phyloP scores from a whole-genome alignment of 2,888 invertebrate genomes.

The Junonia oenone region DNA sequence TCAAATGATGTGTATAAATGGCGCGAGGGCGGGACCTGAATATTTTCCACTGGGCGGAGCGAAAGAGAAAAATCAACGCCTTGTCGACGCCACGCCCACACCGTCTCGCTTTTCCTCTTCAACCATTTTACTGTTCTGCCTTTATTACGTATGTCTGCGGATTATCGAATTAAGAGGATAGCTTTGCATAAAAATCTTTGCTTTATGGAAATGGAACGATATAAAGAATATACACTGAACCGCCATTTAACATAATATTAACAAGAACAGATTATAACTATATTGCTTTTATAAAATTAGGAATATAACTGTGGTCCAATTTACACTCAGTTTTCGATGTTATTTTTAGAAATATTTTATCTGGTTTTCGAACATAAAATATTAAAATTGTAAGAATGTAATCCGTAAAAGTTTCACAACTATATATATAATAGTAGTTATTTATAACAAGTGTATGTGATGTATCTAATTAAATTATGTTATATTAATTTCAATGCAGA shows the following conservation, averaged over 20 bases:
- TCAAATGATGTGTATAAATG: conserved; percentile 42
- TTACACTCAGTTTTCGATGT: no score
- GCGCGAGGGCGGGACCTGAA: conserved; percentile 56
- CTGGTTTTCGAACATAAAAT: no score
- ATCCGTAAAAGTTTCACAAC: no score
- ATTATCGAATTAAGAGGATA: conserved; percentile 28
- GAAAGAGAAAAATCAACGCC: conserved; percentile 69
- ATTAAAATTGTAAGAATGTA: no score
- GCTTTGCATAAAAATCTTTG: conserved; percentile 22
- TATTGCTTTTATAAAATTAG: background rate
- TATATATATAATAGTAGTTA: no score
- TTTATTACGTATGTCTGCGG: conserved; percentile 41
- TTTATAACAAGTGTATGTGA: no score
- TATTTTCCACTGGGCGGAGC: conserved; percentile 69
- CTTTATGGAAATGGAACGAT: background rate
- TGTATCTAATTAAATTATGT: no score
- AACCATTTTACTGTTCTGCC: conserved; percentile 47
- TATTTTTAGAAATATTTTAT: no score
- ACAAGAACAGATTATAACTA: background rate
- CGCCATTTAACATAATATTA: background rate
- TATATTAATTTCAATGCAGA: no score
- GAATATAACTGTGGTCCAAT: no score
- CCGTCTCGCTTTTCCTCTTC: conserved; percentile 42
- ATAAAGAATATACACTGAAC: background rate
- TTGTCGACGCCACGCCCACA: conserved; percentile 63